Evolutionary conservation across 2,888 invertebrate species (phyloP).

Genomic region (Morpho helenor): DNA sequence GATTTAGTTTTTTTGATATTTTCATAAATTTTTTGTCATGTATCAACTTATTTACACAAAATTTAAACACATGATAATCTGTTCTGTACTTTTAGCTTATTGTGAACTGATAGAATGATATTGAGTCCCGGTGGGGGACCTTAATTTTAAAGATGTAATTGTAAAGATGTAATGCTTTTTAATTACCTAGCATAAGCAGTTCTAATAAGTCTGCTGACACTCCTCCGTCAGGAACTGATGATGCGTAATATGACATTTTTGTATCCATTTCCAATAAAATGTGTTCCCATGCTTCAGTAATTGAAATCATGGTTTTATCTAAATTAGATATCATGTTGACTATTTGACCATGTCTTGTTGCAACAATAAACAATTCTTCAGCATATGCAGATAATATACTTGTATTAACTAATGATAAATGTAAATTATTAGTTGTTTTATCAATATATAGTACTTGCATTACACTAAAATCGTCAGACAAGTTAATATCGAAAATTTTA

Average conservation of each 20-base stretch:
- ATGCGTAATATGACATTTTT: slow-evolving; percentile 93
- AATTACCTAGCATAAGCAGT: slow-evolving; percentile 88
- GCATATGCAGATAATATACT: slow-evolving; percentile 82
- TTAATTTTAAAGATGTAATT: too few relatives aligned
- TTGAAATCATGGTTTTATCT: slow-evolving; percentile 87
- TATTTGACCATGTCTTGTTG: slow-evolving; percentile 87
- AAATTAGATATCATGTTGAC: slow-evolving; percentile 83
- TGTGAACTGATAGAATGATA: too few relatives aligned
- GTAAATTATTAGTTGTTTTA: slow-evolving; percentile 64
- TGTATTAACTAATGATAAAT: slow-evolving; percentile 75
- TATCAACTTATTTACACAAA: too few relatives aligned
- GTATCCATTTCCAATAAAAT: slow-evolving; percentile 96
- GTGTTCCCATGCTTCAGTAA: slow-evolving; percentile 96
- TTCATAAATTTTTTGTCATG: too few relatives aligned
- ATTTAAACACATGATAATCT: too few relatives aligned
- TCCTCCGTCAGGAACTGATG: slow-evolving; percentile 87
- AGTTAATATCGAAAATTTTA: slow-evolving; percentile 81
- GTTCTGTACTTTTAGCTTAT: too few relatives aligned
- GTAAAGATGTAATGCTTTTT: background rate
- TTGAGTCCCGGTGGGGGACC: too few relatives aligned
- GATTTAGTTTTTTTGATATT: too few relatives aligned
- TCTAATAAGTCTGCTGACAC: slow-evolving; percentile 95
- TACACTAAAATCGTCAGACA: slow-evolving; percentile 85
- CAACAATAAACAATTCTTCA: slow-evolving; percentile 84
- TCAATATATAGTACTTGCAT: slow-evolving; percentile 82